These are phyloP conservation scores for Liasis olivaceus DNA, from an alignment of 2,797 vertebrate genomes.

Conservation along the genomic window DNA sequence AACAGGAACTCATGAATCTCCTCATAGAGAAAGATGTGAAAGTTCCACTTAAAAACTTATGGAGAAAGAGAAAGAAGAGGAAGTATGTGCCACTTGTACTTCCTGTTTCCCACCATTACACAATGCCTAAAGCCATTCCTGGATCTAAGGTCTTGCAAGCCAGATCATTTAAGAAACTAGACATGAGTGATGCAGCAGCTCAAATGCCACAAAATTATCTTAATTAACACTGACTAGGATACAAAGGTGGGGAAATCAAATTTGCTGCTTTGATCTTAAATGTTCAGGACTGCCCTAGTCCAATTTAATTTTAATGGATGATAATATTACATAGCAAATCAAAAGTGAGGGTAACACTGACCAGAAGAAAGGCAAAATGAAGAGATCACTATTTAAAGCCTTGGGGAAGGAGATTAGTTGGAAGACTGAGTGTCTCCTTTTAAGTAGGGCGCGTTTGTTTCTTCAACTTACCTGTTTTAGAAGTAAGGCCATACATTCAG, in stretches of 20 bases:
- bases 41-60: background rate
- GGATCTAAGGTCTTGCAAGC: background rate
- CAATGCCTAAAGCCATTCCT: conserved; percentile 2
- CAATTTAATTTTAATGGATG: background rate
- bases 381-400: background rate
- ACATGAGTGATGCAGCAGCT: conserved; percentile 3
- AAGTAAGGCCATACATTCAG: background rate
- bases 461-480: background rate
- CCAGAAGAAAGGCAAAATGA: background rate
- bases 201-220: conserved; percentile 1
- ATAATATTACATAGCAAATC: background rate
- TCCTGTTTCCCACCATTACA: conserved; percentile 13
- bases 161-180: background rate
- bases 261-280: conserved; percentile 18
- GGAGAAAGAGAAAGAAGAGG: background rate
- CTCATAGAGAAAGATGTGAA: background rate
- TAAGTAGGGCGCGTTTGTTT: background rate
- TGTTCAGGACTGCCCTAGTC: background rate
- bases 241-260: conserved; percentile 14
- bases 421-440: background rate
- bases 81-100: background rate
- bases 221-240: conserved; percentile 21
- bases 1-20: background rate
- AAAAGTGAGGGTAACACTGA: background rate
- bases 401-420: background rate